Conservation (phyloP, 2,113 vertebrate species). For the Gymnorhina tibicen region DNA sequence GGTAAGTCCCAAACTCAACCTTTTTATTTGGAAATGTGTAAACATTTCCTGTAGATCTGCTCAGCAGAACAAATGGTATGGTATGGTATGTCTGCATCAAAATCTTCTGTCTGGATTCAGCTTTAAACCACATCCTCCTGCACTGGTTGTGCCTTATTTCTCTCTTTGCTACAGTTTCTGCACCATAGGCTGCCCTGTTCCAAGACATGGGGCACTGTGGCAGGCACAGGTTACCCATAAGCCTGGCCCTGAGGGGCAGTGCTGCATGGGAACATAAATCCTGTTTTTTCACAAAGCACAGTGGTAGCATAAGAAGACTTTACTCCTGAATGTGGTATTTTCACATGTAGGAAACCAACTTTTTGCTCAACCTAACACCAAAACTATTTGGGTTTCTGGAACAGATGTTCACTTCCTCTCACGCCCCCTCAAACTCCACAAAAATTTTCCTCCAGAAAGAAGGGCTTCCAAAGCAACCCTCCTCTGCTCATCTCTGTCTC, state of each 20-base stretch:
- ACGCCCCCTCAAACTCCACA: background rate
- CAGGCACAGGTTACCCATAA: background rate
- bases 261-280: background rate
- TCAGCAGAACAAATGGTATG: background rate
- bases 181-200: background rate
- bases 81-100: rapidly evolving
- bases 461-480: background rate
- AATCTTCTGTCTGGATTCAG: background rate
- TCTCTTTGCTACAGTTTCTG: background rate
- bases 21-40: background rate
- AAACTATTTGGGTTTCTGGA: background rate
- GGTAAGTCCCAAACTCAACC: background rate
- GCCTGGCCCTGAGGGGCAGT: background rate
- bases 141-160: background rate
- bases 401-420: background rate
- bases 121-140: background rate
- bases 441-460: background rate
- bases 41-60: background rate
- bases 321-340: background rate
- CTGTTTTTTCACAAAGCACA: background rate
- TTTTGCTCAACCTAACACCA: background rate
- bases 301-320: background rate
- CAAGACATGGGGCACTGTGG: background rate
- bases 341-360: background rate
- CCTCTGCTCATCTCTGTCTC: background rate